Conservation (phyloP, 2,797 vertebrate genomes). For the Macropodus opercularis region DNA sequence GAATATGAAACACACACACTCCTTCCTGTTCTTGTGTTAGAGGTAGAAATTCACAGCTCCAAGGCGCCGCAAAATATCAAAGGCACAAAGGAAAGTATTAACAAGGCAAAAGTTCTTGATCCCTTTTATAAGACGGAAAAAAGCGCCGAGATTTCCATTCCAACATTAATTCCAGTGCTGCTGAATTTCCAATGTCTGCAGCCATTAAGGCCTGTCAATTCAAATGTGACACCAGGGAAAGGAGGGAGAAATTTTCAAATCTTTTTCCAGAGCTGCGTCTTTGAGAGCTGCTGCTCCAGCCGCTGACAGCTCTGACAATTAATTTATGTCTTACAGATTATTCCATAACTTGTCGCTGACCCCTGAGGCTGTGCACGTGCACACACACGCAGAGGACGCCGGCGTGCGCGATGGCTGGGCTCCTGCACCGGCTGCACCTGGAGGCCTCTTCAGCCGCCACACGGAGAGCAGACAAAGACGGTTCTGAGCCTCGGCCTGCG, state of each 20-base stretch:
- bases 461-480: background rate
- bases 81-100: slow-evolving; percentile 66
- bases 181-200: slow-evolving; percentile 72
- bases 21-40: background rate
- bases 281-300: slow-evolving; percentile 43
- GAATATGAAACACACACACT: slow-evolving; percentile 33
- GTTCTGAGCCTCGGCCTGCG: too few species aligned
- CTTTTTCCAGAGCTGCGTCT: slow-evolving; percentile 60
- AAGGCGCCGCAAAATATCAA: slow-evolving; percentile 57
- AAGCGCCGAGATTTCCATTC: slow-evolving; percentile 69
- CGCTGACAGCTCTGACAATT: slow-evolving; percentile 78
- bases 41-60: slow-evolving; percentile 13
- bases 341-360: slow-evolving; percentile 69
- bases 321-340: slow-evolving; percentile 80
- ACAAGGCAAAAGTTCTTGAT: slow-evolving; percentile 71
- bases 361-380: slow-evolving; percentile 10
- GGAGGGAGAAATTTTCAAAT: slow-evolving; percentile 74
- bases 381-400: background rate
- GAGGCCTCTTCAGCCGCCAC: background rate
- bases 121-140: slow-evolving; percentile 54
- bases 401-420: background rate
- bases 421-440: background rate
- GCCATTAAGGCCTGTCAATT: slow-evolving; percentile 81
- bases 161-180: slow-evolving; percentile 71
- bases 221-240: slow-evolving; percentile 70